Evolutionary conservation across 2,888 invertebrate species (phyloP), one percentile per base, ranked within the genome.

Genomic region (Tenthredo notha): DNA sequence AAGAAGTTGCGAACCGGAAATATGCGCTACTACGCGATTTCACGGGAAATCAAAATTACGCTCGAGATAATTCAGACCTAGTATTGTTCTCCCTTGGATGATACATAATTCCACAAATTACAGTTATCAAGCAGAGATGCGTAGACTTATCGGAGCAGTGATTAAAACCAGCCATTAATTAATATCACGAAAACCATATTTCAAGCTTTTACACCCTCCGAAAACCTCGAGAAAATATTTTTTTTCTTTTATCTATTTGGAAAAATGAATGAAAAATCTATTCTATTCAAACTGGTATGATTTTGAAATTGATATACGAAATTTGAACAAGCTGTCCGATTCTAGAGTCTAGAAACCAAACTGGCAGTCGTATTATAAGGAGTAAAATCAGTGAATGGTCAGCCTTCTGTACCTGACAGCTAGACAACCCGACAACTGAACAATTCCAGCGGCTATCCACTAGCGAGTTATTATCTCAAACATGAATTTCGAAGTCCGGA

Each of bases 311-410:
- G 10, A 33, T 67, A 33, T 29, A 4, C 61, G 1, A 25, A 10
- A 61, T 25, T 61, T 1, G 61, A 61, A 54, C 54, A n/a, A n/a
- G 54, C n/a, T 10, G 54, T 54, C n/a, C 54, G 54, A 33, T 1
- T 33, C 15, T 15, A 67, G 29, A 25, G 15, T 4, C 29, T 67
- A 18, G 67, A 74, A 74, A 43, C 43, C 21, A 74, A 43, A 74
- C 72, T 74, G 43, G 40, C 72, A 18, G 43, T 40, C n/a, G 21
- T 43, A 74, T 29, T 21, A 29, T n/a, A 29, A 77, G 77, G 77
- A 77, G 77, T 77, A 50, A 77, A 54, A 77, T 50, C 54, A 18
- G 43, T 12, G 43, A 75, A 75, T 75, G 75, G 75, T 75, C 75
- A 75, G 54, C 47, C 50, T 43, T 25, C 77, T 77, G 77, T 77